phyloP scores from a whole-genome alignment of 2,888 invertebrate species.

The Parochlus steinenii region DNA sequence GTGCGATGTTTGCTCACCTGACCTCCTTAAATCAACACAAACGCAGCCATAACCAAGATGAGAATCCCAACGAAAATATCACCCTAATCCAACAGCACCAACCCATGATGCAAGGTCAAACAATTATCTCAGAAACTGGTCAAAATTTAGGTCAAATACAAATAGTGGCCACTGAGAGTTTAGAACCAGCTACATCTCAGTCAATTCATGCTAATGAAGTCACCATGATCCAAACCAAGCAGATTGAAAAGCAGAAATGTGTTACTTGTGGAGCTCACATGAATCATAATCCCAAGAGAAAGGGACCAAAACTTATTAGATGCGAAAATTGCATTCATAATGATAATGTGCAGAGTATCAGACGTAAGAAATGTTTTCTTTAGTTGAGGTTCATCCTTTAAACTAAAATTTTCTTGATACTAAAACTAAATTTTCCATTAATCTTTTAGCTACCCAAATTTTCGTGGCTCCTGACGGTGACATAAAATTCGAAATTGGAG shows the following conservation, averaged over 20 bases:
- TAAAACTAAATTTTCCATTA: too few relatives aligned
- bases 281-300: slow-evolving; percentile 39
- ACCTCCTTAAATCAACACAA: slow-evolving; percentile 73
- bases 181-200: slow-evolving; percentile 21
- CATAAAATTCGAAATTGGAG: slow-evolving; percentile 40
- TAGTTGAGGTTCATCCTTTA: not conserved
- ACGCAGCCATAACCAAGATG: slow-evolving; percentile 52
- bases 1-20: slow-evolving; percentile 69
- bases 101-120: slow-evolving; percentile 23
- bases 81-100: slow-evolving; percentile 31
- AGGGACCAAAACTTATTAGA: slow-evolving; percentile 42
- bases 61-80: slow-evolving; percentile 31
- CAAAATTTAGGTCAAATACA: slow-evolving; percentile 36
- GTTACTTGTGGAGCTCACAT: slow-evolving; percentile 41
- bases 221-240: slow-evolving; percentile 15
- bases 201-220: slow-evolving; percentile 16
- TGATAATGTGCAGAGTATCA: slow-evolving; percentile 30
- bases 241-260: slow-evolving; percentile 38
- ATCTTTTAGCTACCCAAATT: slow-evolving; percentile 39
- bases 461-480: slow-evolving; percentile 49
- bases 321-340: slow-evolving; percentile 44
- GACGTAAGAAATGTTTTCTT: slow-evolving; percentile 13
- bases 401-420: not conserved
- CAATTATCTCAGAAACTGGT: slow-evolving; percentile 28
- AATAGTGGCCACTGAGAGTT: slow-evolving; percentile 38